Base-by-base conservation (phyloP, 1,140 invertebrate species). In the Calliphora vicina region DNA sequence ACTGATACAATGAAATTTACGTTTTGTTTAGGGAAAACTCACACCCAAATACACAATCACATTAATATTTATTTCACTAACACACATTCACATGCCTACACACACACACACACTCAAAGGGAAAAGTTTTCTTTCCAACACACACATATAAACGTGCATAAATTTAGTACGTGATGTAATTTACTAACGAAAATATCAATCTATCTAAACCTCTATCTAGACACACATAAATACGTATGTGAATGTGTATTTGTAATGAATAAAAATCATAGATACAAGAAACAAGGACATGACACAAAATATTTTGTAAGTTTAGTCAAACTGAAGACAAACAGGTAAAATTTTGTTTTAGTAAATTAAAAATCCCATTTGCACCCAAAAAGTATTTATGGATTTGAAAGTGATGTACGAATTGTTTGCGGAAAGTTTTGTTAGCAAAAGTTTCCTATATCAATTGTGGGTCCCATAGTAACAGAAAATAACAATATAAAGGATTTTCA, bases 151-250 rank as follows among this genome's bases (percentile, higher is more conserved):
- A 50, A 50, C 45, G 45, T 17, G 15, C 27, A 74, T 74, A 74
- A 74, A 74, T 74, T 74, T 17, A 17, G 27, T 74, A 74, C 72
- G 72, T 74, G 72, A 74, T 74, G 72, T 74, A 74, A 74, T 74
- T 74, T 74, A 35, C 27, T 35, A 74, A 35, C 25, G 27, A 25
- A 73, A 74, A 74, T 29, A 35, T 50, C 45, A 50, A n/a, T 50
- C 45, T n/a, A 17, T 50, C 12, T 13, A 5, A 15, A 13, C 12
- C 45, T 2, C 35, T 35, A 35, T 8, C 29, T 8, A 35, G 29
- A 29, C 29, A 29, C 8, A 29, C 29, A 6, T 35, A 35, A 8
- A 8, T 35, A 35, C 10, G 5, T 35, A 8, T 35, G 10, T 35
- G 45, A 17, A 50, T 50, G 45, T 4, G 45, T 50, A 12, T 50